Evolutionary conservation across 2,888 invertebrate genomes (phyloP).

Genomic region (Villa cingulata): DNA sequence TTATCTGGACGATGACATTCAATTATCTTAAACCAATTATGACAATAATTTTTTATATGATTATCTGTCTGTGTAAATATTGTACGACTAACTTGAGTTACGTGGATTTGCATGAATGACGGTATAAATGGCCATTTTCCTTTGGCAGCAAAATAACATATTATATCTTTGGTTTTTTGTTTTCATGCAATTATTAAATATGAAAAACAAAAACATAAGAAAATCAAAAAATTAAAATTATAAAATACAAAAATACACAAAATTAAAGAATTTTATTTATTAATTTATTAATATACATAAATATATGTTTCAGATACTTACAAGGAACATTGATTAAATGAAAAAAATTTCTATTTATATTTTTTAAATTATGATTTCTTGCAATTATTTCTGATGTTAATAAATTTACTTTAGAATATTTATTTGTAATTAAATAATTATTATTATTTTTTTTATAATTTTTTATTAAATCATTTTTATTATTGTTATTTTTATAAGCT

Average conservation of each 20-base stretch:
- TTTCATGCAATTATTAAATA: not conserved
- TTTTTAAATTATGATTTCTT: too few species aligned
- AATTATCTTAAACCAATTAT: constrained; percentile 31
- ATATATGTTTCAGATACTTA: constrained; percentile 14
- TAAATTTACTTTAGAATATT: too few species aligned
- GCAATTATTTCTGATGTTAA: too few species aligned
- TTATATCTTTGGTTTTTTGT: constrained; percentile 23
- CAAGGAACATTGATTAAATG: constrained; percentile 32
- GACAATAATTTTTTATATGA: constrained; percentile 27
- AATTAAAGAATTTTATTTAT: too few species aligned
- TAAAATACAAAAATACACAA: too few species aligned
- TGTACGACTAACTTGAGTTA: constrained; percentile 26
- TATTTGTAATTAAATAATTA: too few species aligned
- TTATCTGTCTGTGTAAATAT: constrained; percentile 29
- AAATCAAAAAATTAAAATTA: too few species aligned
- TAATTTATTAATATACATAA: too few species aligned
- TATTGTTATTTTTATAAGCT: too few species aligned
- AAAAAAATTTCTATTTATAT: constrained; percentile 22
- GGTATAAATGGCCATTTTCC: constrained; percentile 35
- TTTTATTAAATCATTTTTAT: too few species aligned
- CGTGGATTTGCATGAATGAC: constrained; percentile 28
- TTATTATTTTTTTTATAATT: too few species aligned
- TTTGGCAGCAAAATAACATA: constrained; percentile 33
- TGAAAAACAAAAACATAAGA: not conserved
- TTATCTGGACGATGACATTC: constrained; percentile 28